Evolutionary conservation across 2,113 vertebrate species (phyloP).

Genomic region (Myiozetetes cayanensis): DNA sequence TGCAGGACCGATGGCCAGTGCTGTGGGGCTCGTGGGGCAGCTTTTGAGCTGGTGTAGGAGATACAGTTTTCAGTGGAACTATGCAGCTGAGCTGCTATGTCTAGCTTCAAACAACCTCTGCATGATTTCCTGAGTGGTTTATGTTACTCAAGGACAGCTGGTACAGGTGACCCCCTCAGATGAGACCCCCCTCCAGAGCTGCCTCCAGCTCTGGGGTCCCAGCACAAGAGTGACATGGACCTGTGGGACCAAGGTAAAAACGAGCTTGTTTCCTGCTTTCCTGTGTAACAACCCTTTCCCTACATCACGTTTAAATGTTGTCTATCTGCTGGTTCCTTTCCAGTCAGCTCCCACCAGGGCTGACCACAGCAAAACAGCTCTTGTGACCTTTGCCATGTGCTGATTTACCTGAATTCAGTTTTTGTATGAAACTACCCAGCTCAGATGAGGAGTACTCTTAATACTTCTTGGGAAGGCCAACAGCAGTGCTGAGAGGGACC

Average conservation of each 20-base stretch:
- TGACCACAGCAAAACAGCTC: not conserved
- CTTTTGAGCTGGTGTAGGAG: not conserved
- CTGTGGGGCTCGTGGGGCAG: not conserved
- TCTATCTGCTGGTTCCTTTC: not conserved
- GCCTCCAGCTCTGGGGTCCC: not conserved
- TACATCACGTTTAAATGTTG: not conserved
- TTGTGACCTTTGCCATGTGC: not conserved
- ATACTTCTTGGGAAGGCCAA: not conserved
- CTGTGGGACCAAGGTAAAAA: not conserved
- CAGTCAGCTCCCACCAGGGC: not conserved
- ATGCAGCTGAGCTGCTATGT: not conserved
- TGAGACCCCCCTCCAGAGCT: not conserved
- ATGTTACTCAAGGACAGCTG: not conserved
- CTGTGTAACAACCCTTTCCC: not conserved
- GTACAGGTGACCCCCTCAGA: not conserved
- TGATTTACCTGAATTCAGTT: not conserved
- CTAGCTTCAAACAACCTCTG: not conserved
- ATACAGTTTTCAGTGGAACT: not conserved
- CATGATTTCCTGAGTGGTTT: not conserved
- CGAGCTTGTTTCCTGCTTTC: not conserved
- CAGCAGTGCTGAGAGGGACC: not conserved
- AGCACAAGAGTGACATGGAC: not conserved
- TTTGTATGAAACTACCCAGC: not conserved
- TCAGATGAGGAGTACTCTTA: not conserved
- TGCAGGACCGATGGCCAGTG: fast-evolving